Evolutionary conservation across 2,888 invertebrate genomes (phyloP).

Genomic region (Eurytoma adleriae): DNA sequence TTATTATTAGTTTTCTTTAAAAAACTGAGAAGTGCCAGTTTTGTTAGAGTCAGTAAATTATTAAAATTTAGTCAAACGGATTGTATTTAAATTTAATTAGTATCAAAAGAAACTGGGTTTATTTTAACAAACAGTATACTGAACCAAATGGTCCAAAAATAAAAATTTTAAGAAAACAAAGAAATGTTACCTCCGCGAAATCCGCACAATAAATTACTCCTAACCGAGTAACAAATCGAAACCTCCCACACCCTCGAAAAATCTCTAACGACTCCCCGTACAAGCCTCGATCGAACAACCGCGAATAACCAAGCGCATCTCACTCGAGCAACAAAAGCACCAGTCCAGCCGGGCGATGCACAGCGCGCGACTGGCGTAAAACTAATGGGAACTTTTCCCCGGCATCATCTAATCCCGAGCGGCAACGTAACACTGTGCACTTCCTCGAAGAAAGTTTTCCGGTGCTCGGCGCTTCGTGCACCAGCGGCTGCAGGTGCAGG

Average conservation of each 20-base stretch:
- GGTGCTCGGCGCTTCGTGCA: not conserved
- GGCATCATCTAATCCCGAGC: not conserved
- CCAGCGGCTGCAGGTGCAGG: too few relatives aligned
- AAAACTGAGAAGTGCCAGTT: too few relatives aligned
- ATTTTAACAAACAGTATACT: too few relatives aligned
- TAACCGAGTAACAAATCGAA: not conserved
- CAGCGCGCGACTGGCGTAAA: not conserved
- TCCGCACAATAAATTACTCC: too few relatives aligned
- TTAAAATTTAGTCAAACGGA: too few relatives aligned
- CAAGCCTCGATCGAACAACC: not conserved
- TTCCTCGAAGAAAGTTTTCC: conserved; percentile 24
- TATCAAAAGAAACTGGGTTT: too few relatives aligned
- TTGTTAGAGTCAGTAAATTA: too few relatives aligned
- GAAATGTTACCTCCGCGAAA: too few relatives aligned
- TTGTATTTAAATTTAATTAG: too few relatives aligned
- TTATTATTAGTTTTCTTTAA: too few relatives aligned
- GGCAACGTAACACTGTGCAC: not conserved
- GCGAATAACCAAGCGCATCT: not conserved
- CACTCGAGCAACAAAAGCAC: not conserved
- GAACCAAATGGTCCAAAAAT: too few relatives aligned
- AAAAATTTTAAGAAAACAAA: too few relatives aligned
- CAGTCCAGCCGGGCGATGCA: not conserved
- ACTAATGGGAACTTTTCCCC: not conserved
- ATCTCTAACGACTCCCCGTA: not conserved
- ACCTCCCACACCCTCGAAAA: not conserved